Conservation (phyloP, 2,113 vertebrate species). For the Laterallus jamaicensis region DNA sequence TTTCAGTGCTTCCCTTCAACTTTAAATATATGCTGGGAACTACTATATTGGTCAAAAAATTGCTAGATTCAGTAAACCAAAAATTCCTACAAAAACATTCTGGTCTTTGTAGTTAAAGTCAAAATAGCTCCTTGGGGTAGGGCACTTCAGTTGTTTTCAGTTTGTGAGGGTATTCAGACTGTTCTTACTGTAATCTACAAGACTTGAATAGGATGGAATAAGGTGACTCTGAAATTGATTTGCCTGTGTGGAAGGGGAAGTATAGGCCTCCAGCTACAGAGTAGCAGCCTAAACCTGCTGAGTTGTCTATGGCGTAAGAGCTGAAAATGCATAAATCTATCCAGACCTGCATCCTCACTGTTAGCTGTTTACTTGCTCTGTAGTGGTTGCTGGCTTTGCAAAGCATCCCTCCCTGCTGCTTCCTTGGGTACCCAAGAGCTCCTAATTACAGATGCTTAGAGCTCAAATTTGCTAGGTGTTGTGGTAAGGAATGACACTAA, state of each 20-base stretch:
- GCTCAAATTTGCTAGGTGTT: background rate
- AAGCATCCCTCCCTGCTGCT: background rate
- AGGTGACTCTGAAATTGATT: background rate
- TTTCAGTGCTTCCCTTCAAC: background rate
- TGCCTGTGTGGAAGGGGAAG: background rate
- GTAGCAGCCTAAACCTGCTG: background rate
- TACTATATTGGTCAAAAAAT: slow-evolving; percentile 48
- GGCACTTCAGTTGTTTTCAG: accelerated
- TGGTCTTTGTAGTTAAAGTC: background rate
- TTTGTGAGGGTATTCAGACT: background rate
- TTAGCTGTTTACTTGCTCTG: background rate
- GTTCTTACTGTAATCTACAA: background rate
- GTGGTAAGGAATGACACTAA: background rate
- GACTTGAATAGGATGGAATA: background rate
- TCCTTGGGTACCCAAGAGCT: background rate
- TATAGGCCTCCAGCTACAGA: background rate
- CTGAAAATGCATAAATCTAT: accelerated
- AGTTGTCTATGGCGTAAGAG: background rate
- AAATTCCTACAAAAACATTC: background rate
- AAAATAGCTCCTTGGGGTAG: background rate
- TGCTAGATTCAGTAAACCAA: slow-evolving; percentile 1
- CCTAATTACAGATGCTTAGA: background rate
- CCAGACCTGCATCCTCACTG: background rate
- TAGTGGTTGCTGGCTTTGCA: background rate
- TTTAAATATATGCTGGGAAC: background rate